Evolutionary conservation across 2,113 vertebrate species (phyloP).

Genomic region (Hyla sarda): DNA sequence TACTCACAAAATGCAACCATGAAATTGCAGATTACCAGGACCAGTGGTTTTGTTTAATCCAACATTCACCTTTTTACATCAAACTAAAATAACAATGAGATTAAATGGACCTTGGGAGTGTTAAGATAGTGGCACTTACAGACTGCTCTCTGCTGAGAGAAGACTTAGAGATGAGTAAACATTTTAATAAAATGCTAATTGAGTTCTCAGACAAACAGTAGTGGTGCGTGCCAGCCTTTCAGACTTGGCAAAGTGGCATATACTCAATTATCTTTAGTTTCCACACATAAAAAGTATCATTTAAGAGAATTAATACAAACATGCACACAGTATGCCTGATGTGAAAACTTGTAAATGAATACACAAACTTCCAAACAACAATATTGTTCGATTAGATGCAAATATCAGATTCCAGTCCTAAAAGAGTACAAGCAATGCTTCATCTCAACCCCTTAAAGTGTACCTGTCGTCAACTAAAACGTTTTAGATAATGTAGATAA

Average conservation of each 20-base stretch:
- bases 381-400: not conserved
- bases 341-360: not conserved
- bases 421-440: too few species aligned
- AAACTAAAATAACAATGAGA: slow-evolving; percentile 56
- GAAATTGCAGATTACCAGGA: slow-evolving; percentile 54
- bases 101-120: slow-evolving; percentile 54
- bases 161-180: slow-evolving; percentile 48
- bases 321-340: not conserved
- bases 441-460: too few species aligned
- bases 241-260: not conserved
- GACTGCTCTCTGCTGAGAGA: slow-evolving; percentile 54
- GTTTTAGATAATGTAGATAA: too few species aligned
- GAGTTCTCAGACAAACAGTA: slow-evolving; percentile 38
- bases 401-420: not conserved
- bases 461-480: too few species aligned
- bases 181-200: slow-evolving; percentile 60
- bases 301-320: slow-evolving; percentile 13
- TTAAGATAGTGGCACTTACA: slow-evolving; percentile 33
- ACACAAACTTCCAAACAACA: not conserved
- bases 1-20: slow-evolving; percentile 49
- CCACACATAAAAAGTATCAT: not conserved
- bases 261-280: slow-evolving; percentile 22
- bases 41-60: slow-evolving; percentile 57
- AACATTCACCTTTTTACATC: slow-evolving; percentile 45
- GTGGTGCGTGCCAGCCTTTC: slow-evolving; percentile 23